Evolutionary conservation across 2,797 vertebrate species (phyloP), one percentile per base, ranked within the genome.

Genomic region (Danio jaintianensis): DNA sequence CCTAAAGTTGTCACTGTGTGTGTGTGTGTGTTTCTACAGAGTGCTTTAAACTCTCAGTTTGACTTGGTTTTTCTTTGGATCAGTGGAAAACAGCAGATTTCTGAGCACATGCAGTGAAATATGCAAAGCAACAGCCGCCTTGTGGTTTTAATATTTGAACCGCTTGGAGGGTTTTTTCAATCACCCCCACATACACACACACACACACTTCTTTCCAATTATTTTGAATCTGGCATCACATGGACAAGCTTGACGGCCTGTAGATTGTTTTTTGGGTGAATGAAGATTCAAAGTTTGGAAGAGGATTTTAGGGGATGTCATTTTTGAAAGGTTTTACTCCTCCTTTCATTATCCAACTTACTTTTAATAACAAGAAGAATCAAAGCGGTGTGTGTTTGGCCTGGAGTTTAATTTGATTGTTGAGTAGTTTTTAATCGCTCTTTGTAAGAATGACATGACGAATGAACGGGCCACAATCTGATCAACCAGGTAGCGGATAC

Each of bases 61-160:
- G 74, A 45, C 61, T 78, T 22, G 4, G 36, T 61, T 79, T 70
- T n/a, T n/a, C 79, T 70, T 75, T 48, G 75, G 75, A 78, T 78
- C 77, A 71, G 45, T 79, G 66, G 18, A 62, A 79, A 79, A 71
- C 77, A 79, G 77, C 66, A 61, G 76, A 69, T 61, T 78, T 78
- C 5, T 52, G 55, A 79, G 56, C 66, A 70, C 66, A 70, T 16
- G 76, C 55, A 62, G 77, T 79, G 77, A 79, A 71, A 79, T 79
- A 79, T 79, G 67, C 66, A 70, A 70, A 79, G 77, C 77, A 79
- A 62, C 56, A 79, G 47, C 67, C 77, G 13, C 45, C 67, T 79
- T 2, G 36, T 79, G 67, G 56, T 79, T 79, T 79, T 62, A 79
- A 62, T 71, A 79, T 79, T 62, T 71, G 77, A 71, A 79, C 13